Base-by-base conservation (phyloP, 2,797 vertebrate species). In the Enteromius argenteus region DNA sequence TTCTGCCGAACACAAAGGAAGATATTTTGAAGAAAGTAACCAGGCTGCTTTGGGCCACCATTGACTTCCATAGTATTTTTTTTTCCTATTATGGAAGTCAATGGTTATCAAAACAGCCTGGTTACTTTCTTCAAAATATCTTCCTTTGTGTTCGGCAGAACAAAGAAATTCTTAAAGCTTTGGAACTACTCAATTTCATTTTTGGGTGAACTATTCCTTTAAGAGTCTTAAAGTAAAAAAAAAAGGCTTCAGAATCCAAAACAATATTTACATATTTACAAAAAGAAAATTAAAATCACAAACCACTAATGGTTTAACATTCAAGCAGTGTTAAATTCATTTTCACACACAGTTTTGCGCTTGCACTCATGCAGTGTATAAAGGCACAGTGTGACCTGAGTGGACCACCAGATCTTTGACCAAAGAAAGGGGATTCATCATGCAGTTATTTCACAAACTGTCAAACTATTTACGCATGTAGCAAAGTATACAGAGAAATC, bases 391-490 rank as follows among this genome's bases (percentile, higher is more conserved):
- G 30, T 64, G 30, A 51, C 37, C 30, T 35, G 53, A 46, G 44
- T n/a, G 4, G 35, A 37, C 35, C 4, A 42, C 39, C 39, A 10
- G 39, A 42, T 42, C 39, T 42, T 11, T 42, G 39, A 42, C 56
- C 42, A 64, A 32, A 15, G 5, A 17, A 82, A 64, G 5, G 2
- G 4, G 56, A 44, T 44, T 60, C 37, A 21, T 81, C 35, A 72
- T 81, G 67, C 67, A 60, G 15, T 81, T 81, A 46, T n/a, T 42
- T 44, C 51, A 13, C 27, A 60, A 64, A 74, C 56, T 49, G 15
- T 32, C 8, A 23, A 81, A 72, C 14, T 17, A 44, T 7, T 72
- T 46, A 23, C 23, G 1, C 30, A 23, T 3, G 27, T 11, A 74
- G 39, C 67, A 46, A 46, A 23, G 19, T 15, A 32, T 69, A 81